Evolutionary conservation across 1,140 invertebrate species (phyloP).

Genomic region (Drosophila saltans): DNA sequence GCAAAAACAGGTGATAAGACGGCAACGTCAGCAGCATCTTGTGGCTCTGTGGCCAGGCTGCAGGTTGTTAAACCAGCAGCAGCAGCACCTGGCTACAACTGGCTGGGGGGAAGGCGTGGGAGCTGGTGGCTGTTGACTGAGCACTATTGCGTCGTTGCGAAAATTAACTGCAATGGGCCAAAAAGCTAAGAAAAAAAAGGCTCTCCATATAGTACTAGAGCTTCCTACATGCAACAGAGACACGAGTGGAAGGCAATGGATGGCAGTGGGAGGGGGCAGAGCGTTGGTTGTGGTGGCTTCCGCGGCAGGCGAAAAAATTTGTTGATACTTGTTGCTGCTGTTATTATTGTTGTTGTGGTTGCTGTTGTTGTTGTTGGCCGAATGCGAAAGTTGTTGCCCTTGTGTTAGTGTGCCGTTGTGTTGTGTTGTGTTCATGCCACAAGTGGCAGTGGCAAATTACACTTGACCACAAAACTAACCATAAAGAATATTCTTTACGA

Average conservation of each 20-base stretch:
- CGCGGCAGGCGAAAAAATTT: constrained; percentile 51
- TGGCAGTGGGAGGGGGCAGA: no score
- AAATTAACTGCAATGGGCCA: constrained; percentile 71
- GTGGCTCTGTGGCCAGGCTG: constrained; percentile 21
- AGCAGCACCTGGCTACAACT: constrained; percentile 5
- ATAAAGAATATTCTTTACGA: background rate
- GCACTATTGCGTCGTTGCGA: constrained; percentile 70
- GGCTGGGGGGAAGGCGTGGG: constrained; percentile 54
- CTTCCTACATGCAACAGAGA: constrained; percentile 62
- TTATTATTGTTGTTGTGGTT: constrained; percentile 27
- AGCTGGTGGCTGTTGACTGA: constrained; percentile 52
- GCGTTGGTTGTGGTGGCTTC: constrained; percentile 9
- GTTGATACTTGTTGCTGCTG: constrained; percentile 25
- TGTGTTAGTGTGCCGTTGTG: constrained; percentile 63
- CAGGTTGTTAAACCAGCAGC: constrained; percentile 64
- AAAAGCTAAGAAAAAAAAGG: constrained; percentile 63
- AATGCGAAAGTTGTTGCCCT: constrained; percentile 82
- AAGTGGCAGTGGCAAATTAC: constrained; percentile 66
- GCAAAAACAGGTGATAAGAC: constrained; percentile 68
- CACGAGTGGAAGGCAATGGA: constrained; percentile 27
- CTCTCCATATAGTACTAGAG: constrained; percentile 47
- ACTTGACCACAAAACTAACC: constrained; percentile 31
- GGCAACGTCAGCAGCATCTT: constrained; percentile 24
- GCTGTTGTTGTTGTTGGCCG: constrained; percentile 56
- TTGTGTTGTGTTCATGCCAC: constrained; percentile 60